Evolutionary conservation across 1,140 invertebrate genomes (phyloP).

Genomic region (Ericerus pela): DNA sequence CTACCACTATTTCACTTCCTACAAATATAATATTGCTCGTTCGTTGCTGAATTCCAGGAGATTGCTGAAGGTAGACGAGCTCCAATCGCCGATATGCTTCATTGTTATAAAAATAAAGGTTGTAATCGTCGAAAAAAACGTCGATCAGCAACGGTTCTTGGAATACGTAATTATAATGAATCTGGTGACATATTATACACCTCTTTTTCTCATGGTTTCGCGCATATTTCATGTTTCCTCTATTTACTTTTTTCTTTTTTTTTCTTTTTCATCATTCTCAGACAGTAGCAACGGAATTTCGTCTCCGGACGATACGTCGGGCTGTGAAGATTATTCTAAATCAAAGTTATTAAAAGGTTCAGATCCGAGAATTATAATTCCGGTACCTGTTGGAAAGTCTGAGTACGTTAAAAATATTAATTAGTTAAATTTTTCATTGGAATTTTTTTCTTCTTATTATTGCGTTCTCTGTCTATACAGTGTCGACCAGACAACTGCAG

Average conservation of each 20-base stretch:
- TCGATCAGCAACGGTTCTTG: neutral
- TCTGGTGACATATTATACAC: neutral
- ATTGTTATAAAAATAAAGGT: neutral
- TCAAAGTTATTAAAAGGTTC: neutral
- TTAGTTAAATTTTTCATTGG: neutral
- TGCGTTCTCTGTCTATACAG: neutral
- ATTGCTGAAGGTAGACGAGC: neutral
- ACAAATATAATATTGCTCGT: no score
- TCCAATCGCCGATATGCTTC: neutral
- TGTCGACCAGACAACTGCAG: neutral
- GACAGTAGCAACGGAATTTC: slow-evolving; percentile 4
- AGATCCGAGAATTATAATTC: neutral
- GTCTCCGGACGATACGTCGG: neutral
- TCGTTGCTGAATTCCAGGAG: neutral
- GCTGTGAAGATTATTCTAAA: slow-evolving; percentile 1
- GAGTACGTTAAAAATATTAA: neutral
- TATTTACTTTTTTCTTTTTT: neutral
- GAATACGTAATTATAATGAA: slow-evolving; percentile 7
- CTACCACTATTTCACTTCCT: no score
- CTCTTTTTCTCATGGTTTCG: neutral
- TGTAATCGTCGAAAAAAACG: neutral
- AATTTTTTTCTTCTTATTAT: neutral
- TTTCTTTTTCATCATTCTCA: neutral
- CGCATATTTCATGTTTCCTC: no score
- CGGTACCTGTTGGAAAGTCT: slow-evolving; percentile 5